Evolutionary conservation across 2,797 vertebrate species (phyloP), one percentile per base, ranked within the genome.

Genomic region (Heliangelus exortis): DNA sequence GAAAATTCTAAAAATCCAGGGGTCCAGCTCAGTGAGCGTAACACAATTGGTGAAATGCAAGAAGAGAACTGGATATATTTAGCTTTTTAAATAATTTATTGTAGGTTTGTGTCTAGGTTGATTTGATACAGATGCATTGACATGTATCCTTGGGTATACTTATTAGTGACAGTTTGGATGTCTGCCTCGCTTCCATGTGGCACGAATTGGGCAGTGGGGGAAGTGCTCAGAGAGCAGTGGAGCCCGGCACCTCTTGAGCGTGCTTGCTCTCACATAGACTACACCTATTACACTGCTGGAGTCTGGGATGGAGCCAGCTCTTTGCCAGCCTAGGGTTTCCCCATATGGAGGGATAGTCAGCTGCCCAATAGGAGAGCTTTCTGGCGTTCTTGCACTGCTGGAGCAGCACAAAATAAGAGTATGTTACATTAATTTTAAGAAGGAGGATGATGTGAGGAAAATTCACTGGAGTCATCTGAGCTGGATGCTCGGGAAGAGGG

Each of bases 321-420:
- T 86, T 87, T 78, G 95, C 91, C 92, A 87, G 58, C 84, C 89
- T 62, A 41, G 69, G 84, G 87, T 80, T 96, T 93, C 73, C 84
- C 89, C 87, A 55, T 93, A 81, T 94, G 94, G 84, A 94, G 73
- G 55, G 39, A 50, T 36, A 76, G 82, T 94, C 69, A 91, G 28
- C 73, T 93, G 63, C 73, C 67, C 89, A 36, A 68, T n/a, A 85
- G 69, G 76, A 85, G 74, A 90, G 87, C 48, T 90, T 87, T 85
- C 62, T 83, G 62, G 9, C 2, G 41, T 22, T 75, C 51, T 47
- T 68, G 72, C 86, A 4, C 67, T 92, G 90, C 75, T 90, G 92
- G 88, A 93, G 67, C 81, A 85, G 84, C 78, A 85, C 50, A 83
- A 62, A 87, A 75, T 89, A 89, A 80, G 87, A 66, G 89, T 92